Evolutionary conservation across 2,888 invertebrate species (phyloP), one percentile per base, ranked within the genome.

Genomic region (Troglohyphantes excavatus): DNA sequence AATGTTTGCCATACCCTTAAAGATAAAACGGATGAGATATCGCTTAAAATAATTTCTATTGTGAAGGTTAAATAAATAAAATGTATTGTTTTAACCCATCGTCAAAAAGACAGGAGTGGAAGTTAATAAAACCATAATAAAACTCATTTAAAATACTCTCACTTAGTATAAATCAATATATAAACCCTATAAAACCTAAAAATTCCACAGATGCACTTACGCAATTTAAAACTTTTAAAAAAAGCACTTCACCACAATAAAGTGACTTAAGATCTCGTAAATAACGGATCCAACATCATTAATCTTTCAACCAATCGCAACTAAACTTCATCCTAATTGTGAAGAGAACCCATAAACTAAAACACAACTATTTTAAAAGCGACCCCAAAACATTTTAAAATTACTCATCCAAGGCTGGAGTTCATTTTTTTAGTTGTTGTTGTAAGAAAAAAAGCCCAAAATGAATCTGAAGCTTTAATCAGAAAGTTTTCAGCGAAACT

Each of bases 401-500:
- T n/a, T 53, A 39, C 39, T 39, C 39, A 39, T 39, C 39, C 13
- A 39, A 46, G n/a, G 3, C 53, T 0, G 17, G n/a, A 53, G 9
- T 53, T 5, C 5, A 5, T 53, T 53, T 53, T n/a, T n/a, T 53
- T 11, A 11, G 0, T 53, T 53, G 5, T 53, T 53, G 39, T n/a
- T 6, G 19, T 29, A 82, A 65, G 65, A 78, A 59, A 76, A 61
- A 61, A 46, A 82, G 39, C 39, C 23, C 59, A 61, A 72, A 83
- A 73, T 23, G 59, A 63, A 61, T 46, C 23, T 73, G 65, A 63
- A 63, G 61, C 83, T 83, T 83, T 83, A 83, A 83, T 85, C 85
- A 85, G 78, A 85, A 85, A 76, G 53, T 85, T 75, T 68, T 26
- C 76, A 19, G 33, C 19, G 78, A 68, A 85, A 68, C 68, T 76